phyloP scores from a whole-genome alignment of 2,888 invertebrate genomes.

The Papilio demoleus region DNA sequence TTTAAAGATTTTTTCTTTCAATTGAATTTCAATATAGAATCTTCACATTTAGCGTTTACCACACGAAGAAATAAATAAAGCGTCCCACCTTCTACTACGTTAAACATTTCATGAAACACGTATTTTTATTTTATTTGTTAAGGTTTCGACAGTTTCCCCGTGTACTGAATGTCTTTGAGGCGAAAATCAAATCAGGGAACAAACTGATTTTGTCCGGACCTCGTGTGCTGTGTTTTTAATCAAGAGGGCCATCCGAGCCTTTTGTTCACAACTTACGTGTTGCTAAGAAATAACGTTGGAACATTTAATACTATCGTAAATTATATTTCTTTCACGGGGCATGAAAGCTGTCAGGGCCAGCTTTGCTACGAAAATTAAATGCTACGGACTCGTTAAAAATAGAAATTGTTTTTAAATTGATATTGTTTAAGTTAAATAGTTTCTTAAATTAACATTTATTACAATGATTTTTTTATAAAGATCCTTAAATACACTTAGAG shows the following conservation, averaged over 20 bases:
- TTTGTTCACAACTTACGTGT: conserved; percentile 13
- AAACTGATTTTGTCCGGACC: conserved; percentile 16
- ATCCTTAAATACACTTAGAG: too few relatives aligned
- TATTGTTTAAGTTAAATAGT: not conserved
- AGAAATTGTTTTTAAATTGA: conserved; percentile 1
- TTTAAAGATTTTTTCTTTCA: too few relatives aligned
- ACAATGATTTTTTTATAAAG: too few relatives aligned
- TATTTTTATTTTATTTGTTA: conserved; percentile 17
- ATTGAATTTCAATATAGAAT: too few relatives aligned
- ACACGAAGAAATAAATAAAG: not conserved
- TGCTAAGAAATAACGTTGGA: conserved; percentile 29
- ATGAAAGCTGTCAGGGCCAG: conserved; percentile 26
- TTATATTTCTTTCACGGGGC: conserved; percentile 34
- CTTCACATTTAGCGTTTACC: too few relatives aligned
- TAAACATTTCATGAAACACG: conserved; percentile 3
- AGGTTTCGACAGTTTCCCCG: conserved; percentile 17
- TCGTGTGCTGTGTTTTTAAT: conserved; percentile 20
- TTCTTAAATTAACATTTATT: not conserved
- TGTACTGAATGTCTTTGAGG: conserved; percentile 3
- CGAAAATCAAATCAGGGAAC: conserved; percentile 26
- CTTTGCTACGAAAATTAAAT: conserved; percentile 30
- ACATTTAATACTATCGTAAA: conserved; percentile 25
- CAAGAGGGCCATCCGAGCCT: conserved; percentile 4
- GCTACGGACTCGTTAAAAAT: conserved; percentile 13
- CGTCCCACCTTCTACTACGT: conserved; percentile 3